phyloP scores from a whole-genome alignment of 2,113 vertebrate genomes.

The Panthera uncia region DNA sequence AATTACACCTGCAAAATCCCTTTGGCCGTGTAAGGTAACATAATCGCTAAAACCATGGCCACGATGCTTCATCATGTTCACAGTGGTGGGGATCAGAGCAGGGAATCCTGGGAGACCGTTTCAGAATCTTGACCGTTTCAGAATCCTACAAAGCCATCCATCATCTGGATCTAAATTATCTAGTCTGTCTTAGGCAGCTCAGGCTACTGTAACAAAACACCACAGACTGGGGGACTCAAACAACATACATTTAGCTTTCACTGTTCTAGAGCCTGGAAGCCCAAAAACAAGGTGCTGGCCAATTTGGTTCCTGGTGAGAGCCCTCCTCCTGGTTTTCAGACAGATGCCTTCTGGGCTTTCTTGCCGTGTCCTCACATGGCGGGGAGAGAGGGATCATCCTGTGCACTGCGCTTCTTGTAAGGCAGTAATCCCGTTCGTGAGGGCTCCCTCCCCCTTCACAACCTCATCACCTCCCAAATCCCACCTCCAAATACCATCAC shows the following conservation, averaged over 20 bases:
- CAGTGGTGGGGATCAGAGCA: too few relatives aligned
- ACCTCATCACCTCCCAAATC: background rate
- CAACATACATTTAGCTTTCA: background rate
- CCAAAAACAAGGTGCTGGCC: background rate
- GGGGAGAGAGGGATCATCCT: background rate
- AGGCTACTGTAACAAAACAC: background rate
- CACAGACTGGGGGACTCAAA: background rate
- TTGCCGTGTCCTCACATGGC: rapidly evolving
- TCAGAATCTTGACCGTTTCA: background rate
- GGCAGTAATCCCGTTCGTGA: rapidly evolving
- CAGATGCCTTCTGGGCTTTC: background rate
- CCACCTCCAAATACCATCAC: background rate
- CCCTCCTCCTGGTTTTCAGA: background rate
- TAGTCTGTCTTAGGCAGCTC: background rate
- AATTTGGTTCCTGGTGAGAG: background rate
- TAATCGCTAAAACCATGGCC: too few relatives aligned
- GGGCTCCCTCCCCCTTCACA: background rate
- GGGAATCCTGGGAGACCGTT: background rate
- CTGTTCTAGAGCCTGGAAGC: background rate
- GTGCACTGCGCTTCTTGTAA: too few relatives aligned
- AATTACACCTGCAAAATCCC: background rate
- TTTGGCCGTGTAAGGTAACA: background rate
- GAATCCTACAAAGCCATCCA: background rate
- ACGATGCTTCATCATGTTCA: background rate
- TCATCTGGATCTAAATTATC: background rate